Base-by-base conservation (phyloP, 2,797 vertebrate species). In the Stomatorhinus walkeri region DNA sequence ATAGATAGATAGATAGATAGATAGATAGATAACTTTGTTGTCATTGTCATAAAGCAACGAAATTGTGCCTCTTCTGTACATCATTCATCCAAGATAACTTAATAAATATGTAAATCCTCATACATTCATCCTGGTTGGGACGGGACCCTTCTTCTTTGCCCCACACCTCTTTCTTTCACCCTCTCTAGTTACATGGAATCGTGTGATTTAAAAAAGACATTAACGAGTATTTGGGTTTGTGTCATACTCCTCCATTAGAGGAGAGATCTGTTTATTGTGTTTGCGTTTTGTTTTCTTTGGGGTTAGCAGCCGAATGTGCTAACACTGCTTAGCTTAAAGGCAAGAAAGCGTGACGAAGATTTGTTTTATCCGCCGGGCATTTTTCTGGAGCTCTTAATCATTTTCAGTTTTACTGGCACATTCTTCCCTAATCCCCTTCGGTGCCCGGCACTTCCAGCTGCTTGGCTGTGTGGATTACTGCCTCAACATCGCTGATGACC, bases 381-480 rank as follows among this genome's bases (percentile, higher is more conserved):
- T 76, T 76, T 36, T 49, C 84, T 24, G 84, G 40, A 43, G 19
- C 2, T 36, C 85, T 89, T 76, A 52, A 24, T 51, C 84, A 12
- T 22, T 87, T 51, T 68, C 48, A 87, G 64, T 24, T 36, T 76
- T 68, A 86, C 59, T n/a, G 48, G 61, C 49, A 16, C 84, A 87
- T 89, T 76, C 22, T 89, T 87, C 32, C n/a, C 16, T 87, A 89
- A 89, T 89, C 54, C 48, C 36, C 79, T 48, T 83, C 24, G 32
- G n/a, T 28, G 88, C 16, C 49, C 28, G 6, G 49, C 48, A 51
- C 49, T 52, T 52, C 68, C 48, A 40, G 43, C 79, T 83, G 19
- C 8, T n/a, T 43, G 84, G 22, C 48, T 54, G 14, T 14, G 22
- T 24, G 22, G 49, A 87, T 40, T 54, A 10, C 51, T 0, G 28